Evolutionary conservation across 2,113 vertebrate genomes (phyloP).

Genomic region (Podarcis muralis): DNA sequence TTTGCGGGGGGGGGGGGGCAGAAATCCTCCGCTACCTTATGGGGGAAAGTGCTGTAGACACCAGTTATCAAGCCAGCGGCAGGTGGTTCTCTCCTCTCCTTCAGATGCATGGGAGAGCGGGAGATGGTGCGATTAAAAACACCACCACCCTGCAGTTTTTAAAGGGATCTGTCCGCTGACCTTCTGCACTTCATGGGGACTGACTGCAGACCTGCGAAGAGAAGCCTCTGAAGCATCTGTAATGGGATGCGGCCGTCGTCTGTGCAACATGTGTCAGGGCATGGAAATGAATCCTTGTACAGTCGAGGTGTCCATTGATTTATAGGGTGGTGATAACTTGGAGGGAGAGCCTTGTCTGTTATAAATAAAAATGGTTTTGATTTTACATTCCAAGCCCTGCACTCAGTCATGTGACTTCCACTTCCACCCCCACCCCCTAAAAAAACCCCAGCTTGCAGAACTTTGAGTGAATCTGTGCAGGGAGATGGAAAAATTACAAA

Average conservation of each 20-base stretch:
- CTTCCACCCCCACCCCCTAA: accelerated
- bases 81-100: background rate
- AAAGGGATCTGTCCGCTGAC: background rate
- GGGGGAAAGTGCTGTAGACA: background rate
- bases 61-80: too few relatives aligned
- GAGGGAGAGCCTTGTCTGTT: background rate
- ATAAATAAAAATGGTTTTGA: background rate
- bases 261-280: background rate
- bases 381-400: background rate
- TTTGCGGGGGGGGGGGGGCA: background rate
- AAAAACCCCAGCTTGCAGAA: background rate
- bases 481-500: background rate
- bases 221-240: background rate
- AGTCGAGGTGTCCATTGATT: background rate
- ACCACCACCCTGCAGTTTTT: background rate
- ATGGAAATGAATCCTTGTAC: background rate
- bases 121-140: background rate
- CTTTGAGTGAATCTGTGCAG: background rate
- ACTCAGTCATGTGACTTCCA: too few relatives aligned
- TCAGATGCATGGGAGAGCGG: background rate
- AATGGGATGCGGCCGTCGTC: background rate
- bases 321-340: background rate
- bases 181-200: background rate
- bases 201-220: background rate
- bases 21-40: background rate